A percentile compares a stretch with the other conserved stretches of the same genome.
phyloP scores from a whole-genome alignment of 2,888 invertebrate species.

The Amiota minor region DNA sequence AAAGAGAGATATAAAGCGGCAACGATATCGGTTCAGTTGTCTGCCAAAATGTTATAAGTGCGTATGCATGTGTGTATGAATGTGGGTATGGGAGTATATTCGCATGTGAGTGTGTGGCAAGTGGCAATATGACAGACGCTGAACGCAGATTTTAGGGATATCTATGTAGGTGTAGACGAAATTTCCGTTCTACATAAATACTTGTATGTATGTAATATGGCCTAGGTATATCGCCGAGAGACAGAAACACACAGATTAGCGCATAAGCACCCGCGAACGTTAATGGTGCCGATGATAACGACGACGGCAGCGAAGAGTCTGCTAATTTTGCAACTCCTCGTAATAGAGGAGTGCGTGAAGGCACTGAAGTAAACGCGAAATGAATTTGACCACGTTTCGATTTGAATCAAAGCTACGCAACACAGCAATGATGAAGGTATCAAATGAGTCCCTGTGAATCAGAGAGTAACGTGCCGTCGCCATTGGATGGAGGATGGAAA shows the following conservation, averaged over 20 bases:
- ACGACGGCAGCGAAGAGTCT: background rate
- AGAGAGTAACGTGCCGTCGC: no score
- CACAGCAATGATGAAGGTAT: background rate
- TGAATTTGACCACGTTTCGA: slow-evolving; percentile 69
- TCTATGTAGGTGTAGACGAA: background rate
- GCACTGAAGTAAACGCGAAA: slow-evolving; percentile 62
- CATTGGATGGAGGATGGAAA: no score
- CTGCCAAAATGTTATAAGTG: slow-evolving; percentile 20
- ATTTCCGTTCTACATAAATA: background rate
- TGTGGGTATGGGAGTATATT: background rate
- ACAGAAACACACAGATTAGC: background rate
- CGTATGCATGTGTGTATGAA: background rate
- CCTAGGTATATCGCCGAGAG: background rate
- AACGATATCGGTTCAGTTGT: background rate
- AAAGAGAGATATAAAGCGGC: no score
- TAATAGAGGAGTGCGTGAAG: background rate
- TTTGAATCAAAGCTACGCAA: slow-evolving; percentile 62
- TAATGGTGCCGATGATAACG: background rate
- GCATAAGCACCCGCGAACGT: background rate
- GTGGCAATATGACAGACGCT: slow-evolving; percentile 20
- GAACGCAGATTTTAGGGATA: background rate
- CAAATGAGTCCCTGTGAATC: no score
- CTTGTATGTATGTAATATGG: background rate
- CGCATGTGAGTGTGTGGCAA: background rate
- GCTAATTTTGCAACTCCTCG: no score